Conservation (phyloP, 1,140 invertebrate species). For the Brachionus manjavacas region DNA sequence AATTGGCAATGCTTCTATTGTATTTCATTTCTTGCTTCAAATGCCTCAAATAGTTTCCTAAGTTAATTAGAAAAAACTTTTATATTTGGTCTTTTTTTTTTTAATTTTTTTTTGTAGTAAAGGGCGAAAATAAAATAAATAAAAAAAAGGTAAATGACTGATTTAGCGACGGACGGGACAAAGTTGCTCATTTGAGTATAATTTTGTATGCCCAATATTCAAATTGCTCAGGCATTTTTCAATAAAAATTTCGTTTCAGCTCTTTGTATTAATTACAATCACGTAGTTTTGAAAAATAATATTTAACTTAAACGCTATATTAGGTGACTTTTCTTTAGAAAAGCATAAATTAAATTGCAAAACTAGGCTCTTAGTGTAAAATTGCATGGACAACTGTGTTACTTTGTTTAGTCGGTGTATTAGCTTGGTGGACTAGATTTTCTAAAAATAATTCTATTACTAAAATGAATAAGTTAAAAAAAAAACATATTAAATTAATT, state of each 20-base stretch:
- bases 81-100: background rate
- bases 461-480: background rate
- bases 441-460: background rate
- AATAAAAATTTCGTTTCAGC: background rate
- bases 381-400: slow-evolving; percentile 21
- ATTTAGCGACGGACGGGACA: background rate
- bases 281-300: slow-evolving; percentile 18
- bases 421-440: background rate
- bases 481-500: background rate
- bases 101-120: background rate
- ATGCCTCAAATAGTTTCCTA: background rate
- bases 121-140: background rate
- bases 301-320: slow-evolving; percentile 9
- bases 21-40: background rate
- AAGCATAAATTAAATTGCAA: background rate
- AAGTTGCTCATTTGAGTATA: background rate
- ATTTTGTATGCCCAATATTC: background rate
- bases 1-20: background rate
- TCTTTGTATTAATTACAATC: slow-evolving; percentile 33
- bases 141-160: background rate
- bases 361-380: background rate
- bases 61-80: background rate
- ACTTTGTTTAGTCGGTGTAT: background rate
- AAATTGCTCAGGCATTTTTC: background rate
- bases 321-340: slow-evolving; percentile 25